Conservation (phyloP, 2,888 invertebrate genomes). For the Watsonalla cultraria region DNA sequence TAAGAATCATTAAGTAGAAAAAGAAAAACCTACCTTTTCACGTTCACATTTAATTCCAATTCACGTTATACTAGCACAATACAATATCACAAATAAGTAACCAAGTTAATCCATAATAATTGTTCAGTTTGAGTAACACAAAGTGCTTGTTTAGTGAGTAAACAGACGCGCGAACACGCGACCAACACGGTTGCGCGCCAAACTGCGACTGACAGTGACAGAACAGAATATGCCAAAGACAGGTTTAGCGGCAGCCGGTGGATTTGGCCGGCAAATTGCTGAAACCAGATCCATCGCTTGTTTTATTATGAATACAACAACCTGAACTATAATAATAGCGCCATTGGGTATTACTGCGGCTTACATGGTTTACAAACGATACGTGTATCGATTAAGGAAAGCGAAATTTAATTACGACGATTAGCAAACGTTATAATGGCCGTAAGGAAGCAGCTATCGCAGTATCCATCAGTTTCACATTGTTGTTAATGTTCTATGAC, state of each 20-base stretch:
- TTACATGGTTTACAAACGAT: background rate
- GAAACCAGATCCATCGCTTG: constrained; percentile 2
- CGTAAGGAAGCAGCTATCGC: constrained; percentile 28
- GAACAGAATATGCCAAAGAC: constrained; percentile 2
- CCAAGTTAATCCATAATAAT: constrained; percentile 28
- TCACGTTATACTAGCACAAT: constrained; percentile 29
- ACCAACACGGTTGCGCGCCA: constrained; percentile 47
- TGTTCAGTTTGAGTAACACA: constrained; percentile 7
- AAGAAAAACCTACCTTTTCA: constrained; percentile 32
- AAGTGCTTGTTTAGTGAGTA: constrained; percentile 7
- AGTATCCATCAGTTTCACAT: constrained; percentile 25
- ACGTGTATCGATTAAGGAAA: constrained; percentile 8
- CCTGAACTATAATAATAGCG: background rate
- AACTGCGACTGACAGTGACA: constrained; percentile 45
- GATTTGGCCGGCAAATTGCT: constrained; percentile 15
- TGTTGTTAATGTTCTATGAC: constrained; percentile 24
- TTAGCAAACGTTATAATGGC: constrained; percentile 31
- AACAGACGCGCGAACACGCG: constrained; percentile 20
- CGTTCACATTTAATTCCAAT: constrained; percentile 29
- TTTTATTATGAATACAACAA: background rate
- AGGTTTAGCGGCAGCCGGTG: constrained; percentile 12
- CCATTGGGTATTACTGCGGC: background rate
- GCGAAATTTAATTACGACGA: constrained; percentile 25
- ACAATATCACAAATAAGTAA: constrained; percentile 30
- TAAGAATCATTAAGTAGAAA: background rate